Evolutionary conservation across 2,888 invertebrate species (phyloP).

Genomic region (Rotaria macrura): DNA sequence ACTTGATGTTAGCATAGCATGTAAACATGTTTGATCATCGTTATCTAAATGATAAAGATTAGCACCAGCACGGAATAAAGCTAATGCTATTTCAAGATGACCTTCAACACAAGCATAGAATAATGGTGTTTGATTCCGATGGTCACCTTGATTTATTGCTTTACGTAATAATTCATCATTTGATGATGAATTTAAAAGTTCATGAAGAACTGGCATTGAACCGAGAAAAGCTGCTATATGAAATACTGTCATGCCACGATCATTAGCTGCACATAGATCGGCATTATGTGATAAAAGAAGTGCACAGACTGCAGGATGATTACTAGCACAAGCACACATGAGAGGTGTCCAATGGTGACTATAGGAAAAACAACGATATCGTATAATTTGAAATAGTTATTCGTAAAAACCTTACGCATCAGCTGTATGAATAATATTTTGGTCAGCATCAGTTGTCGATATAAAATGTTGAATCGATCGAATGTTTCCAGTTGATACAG

Average conservation of each 20-base stretch:
- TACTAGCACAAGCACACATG: not conserved
- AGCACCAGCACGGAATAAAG: not conserved
- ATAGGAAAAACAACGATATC: not conserved
- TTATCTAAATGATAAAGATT: constrained; percentile 10
- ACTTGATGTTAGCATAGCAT: not conserved
- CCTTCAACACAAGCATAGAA: not conserved
- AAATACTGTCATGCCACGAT: not conserved
- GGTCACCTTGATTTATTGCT: not conserved
- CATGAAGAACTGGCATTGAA: not conserved
- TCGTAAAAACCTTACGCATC: not conserved
- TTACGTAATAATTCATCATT: not conserved
- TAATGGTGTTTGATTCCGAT: constrained; percentile 12
- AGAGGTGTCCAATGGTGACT: constrained; percentile 5
- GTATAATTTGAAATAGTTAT: too few species aligned
- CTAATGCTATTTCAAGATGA: not conserved
- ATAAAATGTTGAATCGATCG: not conserved
- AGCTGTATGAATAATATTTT: not conserved
- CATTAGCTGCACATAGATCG: not conserved
- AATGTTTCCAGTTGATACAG: not conserved
- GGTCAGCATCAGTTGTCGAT: not conserved
- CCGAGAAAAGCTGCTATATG: constrained; percentile 7
- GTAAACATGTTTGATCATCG: constrained; percentile 17
- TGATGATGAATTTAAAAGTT: not conserved
- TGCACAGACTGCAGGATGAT: not conserved
- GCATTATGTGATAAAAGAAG: not conserved